These are phyloP conservation scores for Chymomyza amoena DNA, from an alignment of 2,888 invertebrate species.

Conservation along the genomic window DNA sequence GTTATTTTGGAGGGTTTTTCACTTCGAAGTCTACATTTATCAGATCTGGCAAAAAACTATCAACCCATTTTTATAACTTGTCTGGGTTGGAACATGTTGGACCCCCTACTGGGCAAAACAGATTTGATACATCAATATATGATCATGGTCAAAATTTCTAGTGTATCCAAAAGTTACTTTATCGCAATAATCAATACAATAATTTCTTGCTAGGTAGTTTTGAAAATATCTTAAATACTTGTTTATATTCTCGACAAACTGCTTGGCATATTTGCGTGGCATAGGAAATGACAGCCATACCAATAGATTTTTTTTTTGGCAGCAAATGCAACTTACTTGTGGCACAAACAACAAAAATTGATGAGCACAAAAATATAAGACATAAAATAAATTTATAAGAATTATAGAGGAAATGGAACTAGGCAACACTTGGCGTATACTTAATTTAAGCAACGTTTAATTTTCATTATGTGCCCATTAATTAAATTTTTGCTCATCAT, in stretches of 20 bases:
- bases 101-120: no score
- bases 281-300: slow-evolving; percentile 25
- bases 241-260: slow-evolving; percentile 28
- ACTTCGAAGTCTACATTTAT: no score
- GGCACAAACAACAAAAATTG: neutral
- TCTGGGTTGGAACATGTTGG: no score
- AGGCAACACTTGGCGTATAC: neutral
- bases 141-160: neutral
- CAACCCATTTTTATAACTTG: no score
- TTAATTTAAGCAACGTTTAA: neutral
- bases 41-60: no score
- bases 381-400: neutral
- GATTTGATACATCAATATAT: no score
- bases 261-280: slow-evolving; percentile 24
- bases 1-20: no score
- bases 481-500: neutral
- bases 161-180: neutral
- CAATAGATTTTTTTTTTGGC: slow-evolving; percentile 4
- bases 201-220: neutral
- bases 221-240: slow-evolving; percentile 58
- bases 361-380: neutral
- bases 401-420: neutral
- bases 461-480: neutral
- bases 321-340: neutral
- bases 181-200: neutral